Base-by-base conservation (phyloP, 2,113 vertebrate genomes). In the Puma concolor region DNA sequence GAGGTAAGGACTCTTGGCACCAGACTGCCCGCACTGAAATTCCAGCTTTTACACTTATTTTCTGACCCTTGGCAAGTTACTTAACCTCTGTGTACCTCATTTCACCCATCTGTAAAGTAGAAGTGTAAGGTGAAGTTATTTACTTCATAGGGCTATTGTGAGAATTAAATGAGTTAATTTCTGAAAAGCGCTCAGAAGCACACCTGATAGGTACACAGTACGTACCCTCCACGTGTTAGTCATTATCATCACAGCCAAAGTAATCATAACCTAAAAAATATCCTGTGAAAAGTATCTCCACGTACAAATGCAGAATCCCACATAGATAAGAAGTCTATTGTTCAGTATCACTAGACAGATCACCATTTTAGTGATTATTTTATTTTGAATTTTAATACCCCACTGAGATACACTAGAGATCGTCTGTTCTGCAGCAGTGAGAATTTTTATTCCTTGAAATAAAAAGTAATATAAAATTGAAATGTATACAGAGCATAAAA, bases 371-470 rank as follows among this genome's bases (percentile, higher is more conserved):
- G 14, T 95, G 41, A 88, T 64, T 60, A 64, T 76, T 84, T 94
- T 79, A 84, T 92, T 94, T 94, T 64, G n/a, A 74, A 95, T 97
- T 93, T 95, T 72, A 89, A 69, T 94, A 79, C 25, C 11, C 91
- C 31, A 74, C 4, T 92, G 67, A 96, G 38, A 79, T 69, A 50
- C 27, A 63, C 27, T 74, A 79, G 33, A 17, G 29, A 66, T 23
- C 52, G 11, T 41, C 11, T 41, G 21, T 74, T 89, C 33, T 96
- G 44, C 85, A 94, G 84, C 33, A 63, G 72, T 17, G 6, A 76
- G 5, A 71, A 36, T 60, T 85, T 91, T 82, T 88, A 91, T 74
- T 81, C 83, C 33, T 79, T 95, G 54, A 91, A 72, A 63, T 88
- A 82, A 88, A 94, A 94, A 67, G 38, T 60, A 79, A 91, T 41